Evolutionary conservation across 2,888 invertebrate genomes (phyloP).

Genomic region (Ochropleura leucogaster): DNA sequence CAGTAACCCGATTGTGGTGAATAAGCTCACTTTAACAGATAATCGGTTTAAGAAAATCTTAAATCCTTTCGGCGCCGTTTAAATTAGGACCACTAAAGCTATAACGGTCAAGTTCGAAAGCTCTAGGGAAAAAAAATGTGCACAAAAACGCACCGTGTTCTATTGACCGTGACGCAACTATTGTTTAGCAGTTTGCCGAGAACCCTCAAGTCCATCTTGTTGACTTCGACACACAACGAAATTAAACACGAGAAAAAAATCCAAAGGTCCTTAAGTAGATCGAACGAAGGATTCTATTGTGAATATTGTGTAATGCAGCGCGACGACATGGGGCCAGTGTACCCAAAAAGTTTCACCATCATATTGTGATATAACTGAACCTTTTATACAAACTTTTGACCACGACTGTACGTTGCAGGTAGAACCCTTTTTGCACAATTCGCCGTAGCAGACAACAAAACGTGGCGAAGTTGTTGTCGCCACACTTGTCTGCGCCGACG

Average conservation of each 20-base stretch:
- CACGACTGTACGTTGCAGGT: constrained; percentile 80
- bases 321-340: constrained; percentile 81
- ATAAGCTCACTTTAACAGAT: constrained; percentile 61
- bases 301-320: constrained; percentile 89
- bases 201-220: constrained; percentile 88
- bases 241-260: constrained; percentile 84
- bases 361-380: constrained; percentile 55
- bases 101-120: constrained; percentile 76
- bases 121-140: constrained; percentile 73
- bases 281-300: constrained; percentile 87
- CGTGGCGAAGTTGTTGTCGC: constrained; percentile 81
- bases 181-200: constrained; percentile 89
- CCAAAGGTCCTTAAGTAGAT: constrained; percentile 85
- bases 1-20: constrained; percentile 43
- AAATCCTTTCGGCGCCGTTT: constrained; percentile 78
- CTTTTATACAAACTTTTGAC: constrained; percentile 68
- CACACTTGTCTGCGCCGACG: constrained; percentile 82
- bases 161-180: constrained; percentile 90
- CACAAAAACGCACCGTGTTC: constrained; percentile 82
- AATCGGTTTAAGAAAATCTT: constrained; percentile 73
- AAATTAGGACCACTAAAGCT: constrained; percentile 76
- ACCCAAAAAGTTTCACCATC: constrained; percentile 73
- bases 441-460: constrained; percentile 82
- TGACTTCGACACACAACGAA: constrained; percentile 86
- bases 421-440: constrained; percentile 90